Evolutionary conservation across 1,140 invertebrate species (phyloP), one percentile per base, ranked within the genome.

Genomic region (Drosophila teissieri): DNA sequence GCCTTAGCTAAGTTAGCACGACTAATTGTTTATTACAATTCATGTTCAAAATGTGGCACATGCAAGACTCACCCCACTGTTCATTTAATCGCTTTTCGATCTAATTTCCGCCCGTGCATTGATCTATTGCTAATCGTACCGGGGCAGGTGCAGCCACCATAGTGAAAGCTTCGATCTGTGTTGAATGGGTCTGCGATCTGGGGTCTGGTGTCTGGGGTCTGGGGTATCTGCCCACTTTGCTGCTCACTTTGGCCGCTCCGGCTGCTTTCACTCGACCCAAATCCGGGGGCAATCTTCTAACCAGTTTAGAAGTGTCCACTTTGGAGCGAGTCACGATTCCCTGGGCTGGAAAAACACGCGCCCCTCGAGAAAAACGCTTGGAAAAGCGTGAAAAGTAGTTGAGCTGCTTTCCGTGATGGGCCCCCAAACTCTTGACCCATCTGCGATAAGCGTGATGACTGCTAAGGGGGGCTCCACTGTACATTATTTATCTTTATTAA

Each of bases 281-380:
- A 67, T 76, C 62, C 48, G 52, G 53, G 53, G 73, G 73, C 52
- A 77, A 78, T 73, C 80, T 84, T 56, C 72, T 64, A 85, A 88
- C 83, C 76, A 80, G 79, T 89, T 89, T 78, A 62, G 62, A 62
- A 54, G 63, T 80, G 78, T 78, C 81, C 81, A 81, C 61, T 85
- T 73, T 58, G 31, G 44, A 63, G 56, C 64, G 31, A 64, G 73
- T 69, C 81, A 78, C 62, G 67, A 37, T 76, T 75, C 60, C 67
- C 34, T 70, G 65, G 70, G 64, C 81, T 78, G 73, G 39, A 62
- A 62, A 62, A 69, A 65, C 68, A 52, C 54, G 42, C 64, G 55
- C 42, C 83, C 73, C 83, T 82, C 56, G 17, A 55, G 19, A 24
- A 49, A 56, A 45, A 63, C 39, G 60, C 17, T 48, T 36, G 44